Evolutionary conservation across 2,797 vertebrate genomes (phyloP).

Genomic region (Artibeus lituratus): DNA sequence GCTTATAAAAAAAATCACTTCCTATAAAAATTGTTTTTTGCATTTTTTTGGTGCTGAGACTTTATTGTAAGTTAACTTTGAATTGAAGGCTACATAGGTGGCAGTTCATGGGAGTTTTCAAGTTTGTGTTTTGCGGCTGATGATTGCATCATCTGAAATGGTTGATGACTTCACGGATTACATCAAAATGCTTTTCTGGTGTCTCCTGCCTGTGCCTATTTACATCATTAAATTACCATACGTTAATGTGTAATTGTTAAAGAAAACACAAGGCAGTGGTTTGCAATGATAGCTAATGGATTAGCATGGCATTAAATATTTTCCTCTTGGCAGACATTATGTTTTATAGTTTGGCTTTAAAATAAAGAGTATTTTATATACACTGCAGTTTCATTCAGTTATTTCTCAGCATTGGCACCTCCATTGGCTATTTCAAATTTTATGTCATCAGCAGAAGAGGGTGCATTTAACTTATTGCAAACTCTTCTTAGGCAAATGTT

Average conservation of each 20-base stretch:
- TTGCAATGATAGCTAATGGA: constrained; percentile 78
- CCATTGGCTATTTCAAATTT: constrained; percentile 62
- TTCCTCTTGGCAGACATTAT: constrained; percentile 80
- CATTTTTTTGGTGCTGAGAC: neutral
- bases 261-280: constrained; percentile 82
- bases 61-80: neutral
- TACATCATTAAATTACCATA: constrained; percentile 83
- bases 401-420: constrained; percentile 71
- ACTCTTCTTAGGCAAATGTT: constrained; percentile 55
- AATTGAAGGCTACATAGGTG: neutral
- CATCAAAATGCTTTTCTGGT: constrained; percentile 77
- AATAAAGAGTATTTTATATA: constrained; percentile 68
- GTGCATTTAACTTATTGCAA: constrained; percentile 60
- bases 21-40: neutral
- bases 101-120: neutral
- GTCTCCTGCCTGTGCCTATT: constrained; percentile 70
- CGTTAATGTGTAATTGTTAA: constrained; percentile 85
- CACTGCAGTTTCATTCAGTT: constrained; percentile 72
- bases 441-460: constrained; percentile 67
- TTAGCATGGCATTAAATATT: constrained; percentile 82
- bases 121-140: neutral
- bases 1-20: too few relatives aligned
- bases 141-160: constrained; percentile 65
- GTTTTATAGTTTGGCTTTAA: constrained; percentile 81
- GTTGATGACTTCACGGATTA: constrained; percentile 68